Evolutionary conservation across 2,797 vertebrate genomes (phyloP).

Genomic region (Diplodus puntazzo): DNA sequence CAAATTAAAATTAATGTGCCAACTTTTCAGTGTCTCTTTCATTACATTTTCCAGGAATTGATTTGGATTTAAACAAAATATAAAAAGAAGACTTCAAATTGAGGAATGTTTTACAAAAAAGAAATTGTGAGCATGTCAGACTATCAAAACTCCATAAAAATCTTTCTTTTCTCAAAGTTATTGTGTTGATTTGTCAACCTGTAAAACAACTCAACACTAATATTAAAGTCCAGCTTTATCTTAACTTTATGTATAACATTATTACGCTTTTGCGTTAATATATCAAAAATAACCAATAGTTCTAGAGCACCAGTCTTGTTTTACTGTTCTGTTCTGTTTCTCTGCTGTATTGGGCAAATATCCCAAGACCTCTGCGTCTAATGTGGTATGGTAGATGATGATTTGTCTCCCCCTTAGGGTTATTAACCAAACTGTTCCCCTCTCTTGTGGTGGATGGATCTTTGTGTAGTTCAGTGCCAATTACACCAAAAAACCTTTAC

Average conservation of each 20-base stretch:
- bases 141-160: not conserved
- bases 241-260: not conserved
- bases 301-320: not conserved
- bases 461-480: not conserved
- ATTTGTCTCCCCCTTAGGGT: slow-evolving; percentile 84
- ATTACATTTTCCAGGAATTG: not conserved
- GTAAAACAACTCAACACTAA: not conserved
- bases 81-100: not conserved
- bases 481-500: slow-evolving; percentile 9
- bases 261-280: not conserved
- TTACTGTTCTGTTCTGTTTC: slow-evolving; percentile 5
- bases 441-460: not conserved
- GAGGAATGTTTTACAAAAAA: not conserved
- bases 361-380: slow-evolving; percentile 15
- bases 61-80: not conserved
- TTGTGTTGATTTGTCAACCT: not conserved
- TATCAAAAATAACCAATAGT: slow-evolving; percentile 4
- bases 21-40: not conserved
- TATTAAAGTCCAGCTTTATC: not conserved
- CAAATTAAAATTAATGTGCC: not conserved
- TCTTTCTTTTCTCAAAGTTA: not conserved
- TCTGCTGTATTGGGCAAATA: slow-evolving; percentile 18
- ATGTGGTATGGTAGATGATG: slow-evolving; percentile 63
- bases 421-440: slow-evolving; percentile 74
- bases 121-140: not conserved